Base-by-base conservation (phyloP, 2,113 vertebrate genomes). In the Gorsachius goisagi region DNA sequence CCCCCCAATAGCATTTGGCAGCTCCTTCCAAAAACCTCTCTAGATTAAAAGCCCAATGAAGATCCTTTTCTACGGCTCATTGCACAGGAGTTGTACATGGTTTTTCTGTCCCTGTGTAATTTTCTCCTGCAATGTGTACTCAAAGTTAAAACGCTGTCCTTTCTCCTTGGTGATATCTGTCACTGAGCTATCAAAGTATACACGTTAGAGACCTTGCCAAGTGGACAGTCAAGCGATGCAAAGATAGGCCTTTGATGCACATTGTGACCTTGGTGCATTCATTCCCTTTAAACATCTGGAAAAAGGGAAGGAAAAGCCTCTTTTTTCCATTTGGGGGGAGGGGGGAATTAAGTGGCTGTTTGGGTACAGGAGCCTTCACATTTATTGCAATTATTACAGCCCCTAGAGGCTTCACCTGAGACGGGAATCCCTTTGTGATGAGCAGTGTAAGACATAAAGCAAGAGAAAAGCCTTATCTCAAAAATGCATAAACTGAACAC, bases 91-190 rank as follows among this genome's bases (percentile, higher is more conserved):
- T 76, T 68, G 75, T 85, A 58, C 78, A 44, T 6, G 77, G 39
- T 19, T 91, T 90, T 90, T 63, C 62, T 85, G 74, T 72, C 49
- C 76, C 88, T 30, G 35, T 80, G 93, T 69, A 76, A 92, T 94
- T 96, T 94, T 85, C 85, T 72, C 85, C 69, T 82, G 55, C 94
- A 52, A 10, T 59, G 82, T 93, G 86, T 88, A 33, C 89, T 84
- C 81, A 92, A 97, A 80, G 81, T 92, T 94, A 97, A 95, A 96
- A 92, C 14, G 64, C 82, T 79, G 78, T 87, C 93, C 91, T 85
- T 92, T 77, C 88, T 90, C 95, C 83, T 79, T 52, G 66, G 71
- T 82, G 69, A 66, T 69, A 82, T 85, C 86, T 93, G 86, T 94
- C 94, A 97, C 82, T 73, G 86, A 91, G 68, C 93, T 93, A 94